Conservation (phyloP, 2,888 invertebrate genomes). For the Lochmaea capreae region DNA sequence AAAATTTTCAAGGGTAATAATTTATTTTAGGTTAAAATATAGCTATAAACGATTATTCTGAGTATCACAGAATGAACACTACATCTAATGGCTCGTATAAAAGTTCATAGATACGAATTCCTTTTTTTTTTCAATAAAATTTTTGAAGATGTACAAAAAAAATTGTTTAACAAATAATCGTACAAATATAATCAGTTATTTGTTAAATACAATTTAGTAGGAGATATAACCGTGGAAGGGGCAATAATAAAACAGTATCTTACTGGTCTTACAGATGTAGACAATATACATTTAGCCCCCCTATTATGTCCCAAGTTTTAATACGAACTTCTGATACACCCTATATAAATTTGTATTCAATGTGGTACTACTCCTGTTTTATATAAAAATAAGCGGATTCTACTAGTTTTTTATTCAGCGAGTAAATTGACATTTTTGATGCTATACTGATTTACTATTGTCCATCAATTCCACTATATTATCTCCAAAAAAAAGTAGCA, state of each 20-base stretch:
- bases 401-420: not conserved
- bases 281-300: no score
- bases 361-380: no score
- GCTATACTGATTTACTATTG: not conserved
- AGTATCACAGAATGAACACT: constrained; percentile 68
- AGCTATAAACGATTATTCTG: constrained; percentile 63
- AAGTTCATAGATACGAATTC: constrained; percentile 61
- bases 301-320: no score
- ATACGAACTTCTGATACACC: no score
- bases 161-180: not conserved
- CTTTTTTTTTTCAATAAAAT: constrained; percentile 8
- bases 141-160: not conserved
- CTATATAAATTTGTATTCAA: no score
- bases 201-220: not conserved
- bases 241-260: not conserved
- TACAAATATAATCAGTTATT: not conserved
- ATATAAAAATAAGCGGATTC: not conserved
- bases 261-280: not conserved
- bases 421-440: not conserved
- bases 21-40: constrained; percentile 55
- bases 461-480: not conserved
- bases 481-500: not conserved
- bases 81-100: constrained; percentile 67
- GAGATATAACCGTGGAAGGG: not conserved
- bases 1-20: constrained; percentile 23